These are phyloP conservation scores for Leptonema lineaticorne DNA, from an alignment of 1,140 invertebrate genomes.

Conservation along the genomic window DNA sequence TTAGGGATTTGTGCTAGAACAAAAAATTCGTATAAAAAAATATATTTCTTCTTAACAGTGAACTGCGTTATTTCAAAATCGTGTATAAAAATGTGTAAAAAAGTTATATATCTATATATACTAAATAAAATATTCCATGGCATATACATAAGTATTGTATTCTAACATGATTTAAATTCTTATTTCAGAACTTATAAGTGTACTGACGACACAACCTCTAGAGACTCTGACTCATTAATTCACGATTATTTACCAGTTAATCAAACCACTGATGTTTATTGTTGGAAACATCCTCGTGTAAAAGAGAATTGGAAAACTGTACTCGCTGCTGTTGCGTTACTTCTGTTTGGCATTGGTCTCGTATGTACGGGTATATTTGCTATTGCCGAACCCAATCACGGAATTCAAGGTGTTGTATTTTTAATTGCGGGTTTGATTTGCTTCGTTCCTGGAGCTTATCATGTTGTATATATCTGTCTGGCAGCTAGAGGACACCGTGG, in stretches of 20 bases:
- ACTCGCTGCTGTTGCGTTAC: slow-evolving; percentile 71
- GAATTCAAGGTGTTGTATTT: slow-evolving; percentile 76
- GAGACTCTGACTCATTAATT: slow-evolving; percentile 79
- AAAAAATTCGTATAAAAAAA: no score
- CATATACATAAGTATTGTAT: no score
- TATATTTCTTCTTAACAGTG: no score
- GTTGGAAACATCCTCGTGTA: slow-evolving; percentile 81
- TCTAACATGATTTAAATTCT: no score
- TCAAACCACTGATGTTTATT: slow-evolving; percentile 63
- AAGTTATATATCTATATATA: no score
- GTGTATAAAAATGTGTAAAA: no score
- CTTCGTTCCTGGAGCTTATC: slow-evolving; percentile 79
- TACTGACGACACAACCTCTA: slow-evolving; percentile 67
- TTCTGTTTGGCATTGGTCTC: slow-evolving; percentile 75
- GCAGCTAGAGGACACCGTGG: slow-evolving; percentile 78
- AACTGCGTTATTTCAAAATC: no score
- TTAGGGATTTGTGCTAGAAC: no score
- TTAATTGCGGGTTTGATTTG: slow-evolving; percentile 79
- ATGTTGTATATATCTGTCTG: slow-evolving; percentile 80
- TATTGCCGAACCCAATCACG: slow-evolving; percentile 66
- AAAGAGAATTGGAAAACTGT: slow-evolving; percentile 84
- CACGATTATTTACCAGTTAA: slow-evolving; percentile 68
- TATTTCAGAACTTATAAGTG: slow-evolving; percentile 67
- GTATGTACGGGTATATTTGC: slow-evolving; percentile 73
- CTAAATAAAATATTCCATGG: no score